phyloP scores from a whole-genome alignment of 2,797 vertebrate genomes.

The Eurystomus glaucurus region DNA sequence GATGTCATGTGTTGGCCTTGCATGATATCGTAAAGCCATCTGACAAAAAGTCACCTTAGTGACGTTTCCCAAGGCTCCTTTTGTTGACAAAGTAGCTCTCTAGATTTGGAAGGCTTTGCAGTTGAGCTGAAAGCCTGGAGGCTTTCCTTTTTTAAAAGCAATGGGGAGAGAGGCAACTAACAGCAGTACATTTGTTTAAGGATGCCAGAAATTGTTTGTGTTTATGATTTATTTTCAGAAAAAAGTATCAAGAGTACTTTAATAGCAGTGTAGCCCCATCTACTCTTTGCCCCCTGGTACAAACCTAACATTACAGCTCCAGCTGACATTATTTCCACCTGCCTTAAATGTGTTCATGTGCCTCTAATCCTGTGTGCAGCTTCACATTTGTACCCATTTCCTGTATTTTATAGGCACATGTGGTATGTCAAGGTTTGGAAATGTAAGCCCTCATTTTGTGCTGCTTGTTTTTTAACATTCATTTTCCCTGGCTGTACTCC shows the following conservation, averaged over 20 bases:
- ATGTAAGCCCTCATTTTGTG: slow-evolving; percentile 51
- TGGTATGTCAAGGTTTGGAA: slow-evolving; percentile 72
- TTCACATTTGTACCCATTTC: slow-evolving; percentile 78
- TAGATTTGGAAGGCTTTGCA: slow-evolving; percentile 42
- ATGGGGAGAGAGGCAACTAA: slow-evolving; percentile 24
- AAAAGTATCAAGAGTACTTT: neutral
- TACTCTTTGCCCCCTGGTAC: slow-evolving; percentile 49
- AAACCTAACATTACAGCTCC: slow-evolving; percentile 27
- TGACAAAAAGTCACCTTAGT: neutral
- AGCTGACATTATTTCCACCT: slow-evolving; percentile 75
- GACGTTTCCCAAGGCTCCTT: neutral
- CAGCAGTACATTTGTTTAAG: slow-evolving; percentile 25
- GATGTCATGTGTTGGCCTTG: neutral
- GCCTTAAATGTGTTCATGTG: slow-evolving; percentile 76
- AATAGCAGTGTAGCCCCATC: neutral
- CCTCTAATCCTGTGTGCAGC: slow-evolving; percentile 75
- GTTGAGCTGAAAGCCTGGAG: slow-evolving; percentile 36
- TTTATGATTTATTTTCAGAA: slow-evolving; percentile 42
- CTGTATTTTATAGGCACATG: slow-evolving; percentile 78
- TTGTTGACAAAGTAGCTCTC: slow-evolving; percentile 42
- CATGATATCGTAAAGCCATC: neutral
- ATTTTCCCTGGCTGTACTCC: slow-evolving; percentile 44
- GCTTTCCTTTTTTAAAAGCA: slow-evolving; percentile 43
- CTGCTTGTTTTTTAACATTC: slow-evolving; percentile 50
- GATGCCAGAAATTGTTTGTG: slow-evolving; percentile 38